Evolutionary conservation across 2,888 invertebrate genomes (phyloP).

Genomic region (Acrobasis suavella): DNA sequence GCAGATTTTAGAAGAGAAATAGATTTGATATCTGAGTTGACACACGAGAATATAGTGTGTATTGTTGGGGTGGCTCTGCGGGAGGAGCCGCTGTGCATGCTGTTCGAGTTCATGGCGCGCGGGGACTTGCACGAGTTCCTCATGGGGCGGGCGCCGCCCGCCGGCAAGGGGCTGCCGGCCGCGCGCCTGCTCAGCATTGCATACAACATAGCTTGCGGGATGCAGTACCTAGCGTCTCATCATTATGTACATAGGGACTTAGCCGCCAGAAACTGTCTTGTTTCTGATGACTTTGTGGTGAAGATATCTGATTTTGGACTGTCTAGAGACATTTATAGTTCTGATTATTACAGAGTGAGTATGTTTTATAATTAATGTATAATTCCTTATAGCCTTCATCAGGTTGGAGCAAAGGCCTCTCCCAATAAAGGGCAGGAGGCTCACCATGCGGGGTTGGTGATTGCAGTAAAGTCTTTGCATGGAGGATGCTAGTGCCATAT

Average conservation of each 20-base stretch:
- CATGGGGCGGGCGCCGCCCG: slow-evolving; percentile 93
- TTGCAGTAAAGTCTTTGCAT: too few relatives aligned
- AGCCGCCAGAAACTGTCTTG: slow-evolving; percentile 97
- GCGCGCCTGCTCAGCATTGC: slow-evolving; percentile 95
- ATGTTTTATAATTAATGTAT: slow-evolving; percentile 34
- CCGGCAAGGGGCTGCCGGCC: slow-evolving; percentile 89
- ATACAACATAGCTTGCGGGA: slow-evolving; percentile 91
- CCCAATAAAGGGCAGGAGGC: too few relatives aligned
- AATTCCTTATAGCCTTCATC: too few relatives aligned
- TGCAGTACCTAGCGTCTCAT: slow-evolving; percentile 94
- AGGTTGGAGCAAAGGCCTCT: too few relatives aligned
- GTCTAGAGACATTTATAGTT: slow-evolving; percentile 95
- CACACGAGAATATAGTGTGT: slow-evolving; percentile 97
- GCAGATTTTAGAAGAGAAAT: slow-evolving; percentile 97
- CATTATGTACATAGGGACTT: slow-evolving; percentile 98
- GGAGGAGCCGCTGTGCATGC: slow-evolving; percentile 95
- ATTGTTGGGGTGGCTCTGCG: slow-evolving; percentile 95
- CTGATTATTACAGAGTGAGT: slow-evolving; percentile 92
- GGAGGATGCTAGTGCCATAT: too few relatives aligned
- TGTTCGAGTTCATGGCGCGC: slow-evolving; percentile 98
- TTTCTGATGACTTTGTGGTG: slow-evolving; percentile 95
- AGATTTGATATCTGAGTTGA: slow-evolving; percentile 95
- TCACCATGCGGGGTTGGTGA: too few relatives aligned
- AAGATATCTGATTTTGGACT: slow-evolving; percentile 99
- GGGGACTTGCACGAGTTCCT: slow-evolving; percentile 98